Percentiles rank a stretch among this genome's conserved stretches.
Evolutionary conservation across 2,797 vertebrate species (phyloP).

Genomic region (Hypotaenidia okinawae): DNA sequence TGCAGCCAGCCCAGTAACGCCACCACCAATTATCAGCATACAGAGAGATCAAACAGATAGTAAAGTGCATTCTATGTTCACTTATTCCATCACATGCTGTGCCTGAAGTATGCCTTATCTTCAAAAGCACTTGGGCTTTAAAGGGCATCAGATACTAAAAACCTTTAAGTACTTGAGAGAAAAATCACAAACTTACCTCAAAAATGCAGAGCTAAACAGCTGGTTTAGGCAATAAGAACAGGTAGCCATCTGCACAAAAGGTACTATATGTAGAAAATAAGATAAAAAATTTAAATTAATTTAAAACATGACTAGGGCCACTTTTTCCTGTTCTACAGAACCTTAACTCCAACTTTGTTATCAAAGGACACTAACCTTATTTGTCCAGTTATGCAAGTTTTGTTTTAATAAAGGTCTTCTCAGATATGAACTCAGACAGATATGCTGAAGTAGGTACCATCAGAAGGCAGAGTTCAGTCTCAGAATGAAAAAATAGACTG

Average conservation of each 20-base stretch:
- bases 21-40: conserved; percentile 85
- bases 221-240: neutral
- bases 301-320: neutral
- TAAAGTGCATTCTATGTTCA: neutral
- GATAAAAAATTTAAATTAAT: neutral
- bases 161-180: neutral
- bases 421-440: neutral
- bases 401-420: neutral
- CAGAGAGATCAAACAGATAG: conserved; percentile 58
- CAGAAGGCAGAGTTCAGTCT: neutral
- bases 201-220: conserved; percentile 6
- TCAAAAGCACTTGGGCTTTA: conserved; percentile 58
- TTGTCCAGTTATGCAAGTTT: neutral
- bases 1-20: conserved; percentile 82
- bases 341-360: neutral
- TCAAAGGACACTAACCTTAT: neutral
- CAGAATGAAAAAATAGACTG: neutral
- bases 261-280: neutral
- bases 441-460: neutral
- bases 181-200: neutral
- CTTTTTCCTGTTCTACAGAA: neutral
- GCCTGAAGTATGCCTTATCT: conserved; percentile 36
- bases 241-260: neutral
- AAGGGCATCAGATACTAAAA: neutral
- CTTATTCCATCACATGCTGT: conserved; percentile 29